Conservation (phyloP, 2,888 invertebrate species). For the Diloba caeruleocephala region DNA sequence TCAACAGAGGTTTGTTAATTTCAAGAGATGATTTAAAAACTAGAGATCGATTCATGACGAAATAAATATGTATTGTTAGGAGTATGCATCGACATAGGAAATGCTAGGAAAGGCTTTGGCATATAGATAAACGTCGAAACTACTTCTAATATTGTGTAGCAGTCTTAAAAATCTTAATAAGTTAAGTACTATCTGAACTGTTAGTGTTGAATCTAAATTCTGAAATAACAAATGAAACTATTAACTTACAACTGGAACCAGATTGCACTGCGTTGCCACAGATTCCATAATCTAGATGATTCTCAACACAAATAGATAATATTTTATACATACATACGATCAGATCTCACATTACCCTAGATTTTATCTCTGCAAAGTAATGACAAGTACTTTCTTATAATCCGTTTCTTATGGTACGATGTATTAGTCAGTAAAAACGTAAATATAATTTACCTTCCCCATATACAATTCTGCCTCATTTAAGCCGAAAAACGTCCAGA, state of each 20-base stretch:
- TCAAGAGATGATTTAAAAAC: too few species aligned
- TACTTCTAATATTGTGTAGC: too few species aligned
- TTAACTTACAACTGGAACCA: conserved; percentile 8
- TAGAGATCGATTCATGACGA: too few species aligned
- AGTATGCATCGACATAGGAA: too few species aligned
- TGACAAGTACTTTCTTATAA: conserved; percentile 44
- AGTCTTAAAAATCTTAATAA: too few species aligned
- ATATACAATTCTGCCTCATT: conserved; percentile 6
- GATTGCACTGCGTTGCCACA: conserved; percentile 11
- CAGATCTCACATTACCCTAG: conserved; percentile 41
- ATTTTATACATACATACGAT: conserved; percentile 38
- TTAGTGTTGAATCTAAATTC: not conserved
- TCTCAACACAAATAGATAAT: conserved; percentile 35
- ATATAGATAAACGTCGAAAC: too few species aligned
- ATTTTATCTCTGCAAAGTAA: conserved; percentile 40
- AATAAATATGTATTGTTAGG: too few species aligned
- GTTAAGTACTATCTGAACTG: too few species aligned
- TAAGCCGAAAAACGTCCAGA: too few species aligned
- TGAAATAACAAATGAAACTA: conserved; percentile 4
- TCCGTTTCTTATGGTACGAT: conserved; percentile 35
- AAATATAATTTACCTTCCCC: conserved; percentile 21
- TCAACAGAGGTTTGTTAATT: too few species aligned
- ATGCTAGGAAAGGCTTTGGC: too few species aligned
- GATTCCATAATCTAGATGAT: conserved; percentile 15
- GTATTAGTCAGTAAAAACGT: conserved; percentile 41